Base-by-base conservation (phyloP, 2,113 vertebrate genomes). In the Pseudopodoces humilis region DNA sequence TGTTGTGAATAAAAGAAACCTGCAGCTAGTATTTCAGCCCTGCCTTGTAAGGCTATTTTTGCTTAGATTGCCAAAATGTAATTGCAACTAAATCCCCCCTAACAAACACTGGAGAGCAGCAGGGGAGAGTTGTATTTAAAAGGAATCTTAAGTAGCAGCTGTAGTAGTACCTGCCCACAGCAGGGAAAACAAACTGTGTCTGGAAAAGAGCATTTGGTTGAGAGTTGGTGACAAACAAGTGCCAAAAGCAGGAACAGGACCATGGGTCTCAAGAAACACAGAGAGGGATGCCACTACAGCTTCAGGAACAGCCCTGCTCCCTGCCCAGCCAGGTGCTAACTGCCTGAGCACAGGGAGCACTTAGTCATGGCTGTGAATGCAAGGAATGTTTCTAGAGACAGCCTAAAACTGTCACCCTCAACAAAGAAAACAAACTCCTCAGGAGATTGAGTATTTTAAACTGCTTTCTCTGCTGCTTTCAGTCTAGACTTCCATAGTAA, bases 51-150 rank as follows among this genome's bases (percentile, higher is more conserved):
- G 93, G 89, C 90, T 96, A 95, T 88, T 95, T 92, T 70, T 92
- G 96, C 94, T 95, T 95, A 93, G 72, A 95, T 64, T 85, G 80
- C 94, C 86, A 79, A 92, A 96, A 92, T 53, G 90, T 75, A 95
- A 96, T 96, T 97, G 95, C 80, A 77, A 71, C 82, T 95, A 96
- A 96, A 95, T 96, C 92, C 84, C 86, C 88, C 88, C 68, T 93
- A 94, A 97, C 93, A 95, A 96, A 94, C 88, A 94, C 69, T n/a
- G 24, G 67, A 92, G 87, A 96, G 50, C 95, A 88, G 95, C 91
- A 86, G 96, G 96, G 88, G 90, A 92, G 83, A 85, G 23, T 21
- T 80, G 86, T 84, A 95, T 94, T 96, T 94, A 86, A 94, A 90
- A 92, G 49, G 95, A 96, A 97, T 91, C 94, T 83, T 84, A 95